Base-by-base conservation (phyloP, 2,113 vertebrate species). In the Lanius collurio region DNA sequence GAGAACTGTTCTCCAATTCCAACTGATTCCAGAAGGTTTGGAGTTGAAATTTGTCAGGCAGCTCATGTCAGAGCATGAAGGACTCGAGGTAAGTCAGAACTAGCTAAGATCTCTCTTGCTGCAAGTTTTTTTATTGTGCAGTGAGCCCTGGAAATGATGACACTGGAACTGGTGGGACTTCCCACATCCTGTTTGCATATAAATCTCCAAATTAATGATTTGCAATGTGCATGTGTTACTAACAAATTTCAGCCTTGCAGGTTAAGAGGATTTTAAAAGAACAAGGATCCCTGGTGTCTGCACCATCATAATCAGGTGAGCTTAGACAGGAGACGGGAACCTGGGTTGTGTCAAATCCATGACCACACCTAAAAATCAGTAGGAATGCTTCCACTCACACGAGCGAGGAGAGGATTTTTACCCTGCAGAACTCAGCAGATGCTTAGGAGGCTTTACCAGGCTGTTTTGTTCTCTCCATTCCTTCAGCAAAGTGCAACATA, bases 211-310 rank as follows among this genome's bases (percentile, higher is more conserved):
- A 47, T 63, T 20, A 35, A 30, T 23, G n/a, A 22, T 39, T 47
- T 67, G 24, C 33, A 24, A 11, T 33, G 10, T 67, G 33, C 30
- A 13, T 15, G 7, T 41, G 15, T 50, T 55, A 4, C 27, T 53
- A 28, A 56, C 26, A 24, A 71, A 28, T 44, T 26, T 10, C 18
- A 21, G 41, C 21, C 44, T 35, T 2, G 0, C 23, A 50, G 39
- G 24, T 39, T 53, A 57, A 17, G 14, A 39, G 53, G 67, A n/a
- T 47, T 79, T 37, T 19, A 19, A 15, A 53, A 46, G 42, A 71
- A 4, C 0, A 2, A 28, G 15, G 17, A 28, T 49, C 46, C 0
- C 0, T 33, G 15, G 9, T 77, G 19, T 35, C 46, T n/a, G 69
- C 63, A 12, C n/a, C 5, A 15, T 37, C 3, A 1, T 7, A 20